Evolutionary conservation across 2,888 invertebrate genomes (phyloP).

Genomic region (Synanthedon formicaeformis): DNA sequence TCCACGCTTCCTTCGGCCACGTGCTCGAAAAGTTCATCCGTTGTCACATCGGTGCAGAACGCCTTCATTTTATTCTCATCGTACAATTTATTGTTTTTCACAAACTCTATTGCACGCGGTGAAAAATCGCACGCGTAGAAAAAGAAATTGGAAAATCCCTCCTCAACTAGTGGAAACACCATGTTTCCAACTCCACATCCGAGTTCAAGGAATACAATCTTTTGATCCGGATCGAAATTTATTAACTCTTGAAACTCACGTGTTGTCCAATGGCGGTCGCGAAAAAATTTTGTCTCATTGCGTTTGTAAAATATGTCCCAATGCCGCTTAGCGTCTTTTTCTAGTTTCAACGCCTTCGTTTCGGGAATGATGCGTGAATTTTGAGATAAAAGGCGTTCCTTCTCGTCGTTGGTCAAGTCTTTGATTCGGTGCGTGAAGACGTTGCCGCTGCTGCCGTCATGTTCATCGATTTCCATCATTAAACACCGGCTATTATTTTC

Average conservation of each 20-base stretch:
- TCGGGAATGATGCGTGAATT: constrained; percentile 71
- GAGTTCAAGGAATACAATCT: constrained; percentile 80
- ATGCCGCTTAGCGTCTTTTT: constrained; percentile 85
- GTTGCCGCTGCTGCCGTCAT: constrained; percentile 28
- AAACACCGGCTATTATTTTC: neutral
- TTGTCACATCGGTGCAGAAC: constrained; percentile 89
- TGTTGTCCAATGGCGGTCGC: constrained; percentile 96
- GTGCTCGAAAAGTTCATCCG: constrained; percentile 73
- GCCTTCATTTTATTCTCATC: constrained; percentile 75
- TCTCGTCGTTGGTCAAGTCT: constrained; percentile 71
- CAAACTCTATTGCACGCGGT: constrained; percentile 87
- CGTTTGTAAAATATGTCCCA: constrained; percentile 98
- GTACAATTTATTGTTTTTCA: constrained; percentile 78
- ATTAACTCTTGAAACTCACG: constrained; percentile 91
- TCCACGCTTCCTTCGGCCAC: constrained; percentile 72
- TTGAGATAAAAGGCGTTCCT: constrained; percentile 74
- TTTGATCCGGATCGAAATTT: constrained; percentile 61
- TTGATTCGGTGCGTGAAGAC: constrained; percentile 55
- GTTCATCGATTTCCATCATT: constrained; percentile 52
- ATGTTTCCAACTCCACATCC: constrained; percentile 99
- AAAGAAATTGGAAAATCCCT: constrained; percentile 73
- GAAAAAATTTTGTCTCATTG: constrained; percentile 93
- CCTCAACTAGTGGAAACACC: constrained; percentile 89
- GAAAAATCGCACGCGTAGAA: constrained; percentile 95
- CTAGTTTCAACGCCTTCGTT: constrained; percentile 81